Base-by-base conservation (phyloP, 1,140 invertebrate species). In the Macrotrachela quadricornifera region DNA sequence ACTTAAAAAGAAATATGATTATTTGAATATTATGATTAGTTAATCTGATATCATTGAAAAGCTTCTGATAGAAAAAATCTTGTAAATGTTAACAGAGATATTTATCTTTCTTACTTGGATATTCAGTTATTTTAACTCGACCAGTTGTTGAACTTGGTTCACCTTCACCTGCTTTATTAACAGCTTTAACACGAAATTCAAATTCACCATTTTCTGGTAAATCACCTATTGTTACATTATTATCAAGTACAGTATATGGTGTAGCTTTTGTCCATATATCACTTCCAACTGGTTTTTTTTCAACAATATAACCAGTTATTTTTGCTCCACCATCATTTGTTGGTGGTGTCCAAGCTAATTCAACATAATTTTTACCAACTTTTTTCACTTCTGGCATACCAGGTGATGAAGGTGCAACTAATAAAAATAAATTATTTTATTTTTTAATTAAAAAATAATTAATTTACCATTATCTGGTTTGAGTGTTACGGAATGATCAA, bases 131-230 rank as follows among this genome's bases (percentile, higher is more conserved):
- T 52, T 47, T 60, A 56, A 30, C 52, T 46, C 17, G 57, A 56
- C 55, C 54, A 12, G 59, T 60, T 13, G 51, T 54, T 10, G 42
- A 47, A 38, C 53, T 53, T 2, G 86, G 85, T 60, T 87, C 83
- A 56, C 84, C 79, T 15, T 82, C 82, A 15, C 90, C 90, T 21
- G 88, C 90, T 72, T 88, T 92, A 71, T 95, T 96, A 0, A 90
- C 57, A 21, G 60, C 60, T 42, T 46, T 15, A n/a, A 61, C 51
- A 47, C 59, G 45, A 51, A 61, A 61, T 45, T 60, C 59, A 49
- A 58, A 61, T 21, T 57, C 51, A 47, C 41, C 38, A 44, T 58
- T 59, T 15, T 56, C 49, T 40, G 52, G 54, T 21, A 61, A 56
- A 37, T 53, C 51, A 40, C 49, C 42, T 12, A 58, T 47, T 41